Evolutionary conservation across 2,797 vertebrate genomes (phyloP), one percentile per base, ranked within the genome.

Genomic region (Podargus strigoides): DNA sequence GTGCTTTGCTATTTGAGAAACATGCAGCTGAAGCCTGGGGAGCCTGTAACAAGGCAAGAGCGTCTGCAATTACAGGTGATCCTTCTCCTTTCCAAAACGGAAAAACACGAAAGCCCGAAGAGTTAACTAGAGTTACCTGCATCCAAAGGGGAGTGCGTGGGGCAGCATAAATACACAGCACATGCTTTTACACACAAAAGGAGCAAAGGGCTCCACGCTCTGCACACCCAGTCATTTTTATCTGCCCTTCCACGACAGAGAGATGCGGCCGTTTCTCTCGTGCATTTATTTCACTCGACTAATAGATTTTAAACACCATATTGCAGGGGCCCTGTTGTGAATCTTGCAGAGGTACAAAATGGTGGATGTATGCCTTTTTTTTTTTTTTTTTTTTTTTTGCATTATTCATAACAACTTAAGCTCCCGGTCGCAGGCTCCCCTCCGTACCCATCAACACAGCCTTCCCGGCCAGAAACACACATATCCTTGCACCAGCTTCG

Each of bases 271-370:
- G 14, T 64, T 64, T 46, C 89, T 82, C 95, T 37, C 39, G 6
- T 5, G 82, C 90, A 50, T 63, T 88, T 72, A 86, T 87, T 85
- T 87, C 55, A 88, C 94, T 80, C 68, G 62, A 73, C 78, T 81
- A 94, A 96, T 37, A 87, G 92, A 96, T 78, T 96, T 94, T 94
- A 94, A 97, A 97, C 98, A 97, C 97, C 98, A 98, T 98, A 97
- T 97, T 98, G 97, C 82, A 68, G 96, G 94, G 94, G 97, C 97
- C 97, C 93, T 34, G 89, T 97, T 91, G 96, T 77, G 97, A 91
- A 96, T 96, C 97, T 93, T 90, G 95, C 95, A 32, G 97, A 98
- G 97, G 98, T 97, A 97, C 98, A 98, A 98, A 98, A 98, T 98
- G 98, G 98, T 98, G 98, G 98, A 96, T 98, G 96, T 53, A 95